phyloP scores from a whole-genome alignment of 2,113 vertebrate species.

The Alouatta palliata region DNA sequence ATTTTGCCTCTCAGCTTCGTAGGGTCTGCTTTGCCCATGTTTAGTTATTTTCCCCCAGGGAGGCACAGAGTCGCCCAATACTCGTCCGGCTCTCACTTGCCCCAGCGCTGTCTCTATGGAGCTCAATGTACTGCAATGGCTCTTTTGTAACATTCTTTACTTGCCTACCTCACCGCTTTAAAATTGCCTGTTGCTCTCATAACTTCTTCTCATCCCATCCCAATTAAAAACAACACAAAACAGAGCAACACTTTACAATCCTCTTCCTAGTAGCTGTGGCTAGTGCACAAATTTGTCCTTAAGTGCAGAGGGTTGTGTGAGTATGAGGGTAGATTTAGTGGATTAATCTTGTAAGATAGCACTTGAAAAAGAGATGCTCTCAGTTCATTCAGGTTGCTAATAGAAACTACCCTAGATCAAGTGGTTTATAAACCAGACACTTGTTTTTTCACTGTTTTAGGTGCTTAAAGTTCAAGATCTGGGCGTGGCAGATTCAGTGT shows the following conservation, averaged over 20 bases:
- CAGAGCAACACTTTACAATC: not conserved
- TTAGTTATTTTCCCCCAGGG: too few species aligned
- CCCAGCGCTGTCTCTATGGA: too few species aligned
- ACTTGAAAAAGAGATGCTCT: not conserved
- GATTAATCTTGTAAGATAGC: rapidly evolving
- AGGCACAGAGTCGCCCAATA: too few species aligned
- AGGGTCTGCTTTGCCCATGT: too few species aligned
- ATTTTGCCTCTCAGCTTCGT: too few species aligned
- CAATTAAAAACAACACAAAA: not conserved
- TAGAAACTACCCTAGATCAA: not conserved
- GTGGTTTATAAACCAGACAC: not conserved
- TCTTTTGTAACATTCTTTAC: rapidly evolving
- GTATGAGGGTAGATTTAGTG: rapidly evolving
- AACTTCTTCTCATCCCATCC: rapidly evolving
- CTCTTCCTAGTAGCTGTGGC: not conserved
- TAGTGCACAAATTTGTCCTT: too few species aligned
- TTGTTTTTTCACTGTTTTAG: too few species aligned
- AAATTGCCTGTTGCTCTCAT: rapidly evolving
- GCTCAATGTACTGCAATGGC: too few species aligned
- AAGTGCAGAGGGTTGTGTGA: rapidly evolving
- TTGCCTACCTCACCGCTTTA: too few species aligned
- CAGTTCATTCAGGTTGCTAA: not conserved
- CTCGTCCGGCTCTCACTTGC: too few species aligned
- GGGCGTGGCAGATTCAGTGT: not conserved
- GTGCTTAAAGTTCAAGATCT: not conserved